phyloP scores from a whole-genome alignment of 2,888 invertebrate genomes.

The Mythimna ferrago region DNA sequence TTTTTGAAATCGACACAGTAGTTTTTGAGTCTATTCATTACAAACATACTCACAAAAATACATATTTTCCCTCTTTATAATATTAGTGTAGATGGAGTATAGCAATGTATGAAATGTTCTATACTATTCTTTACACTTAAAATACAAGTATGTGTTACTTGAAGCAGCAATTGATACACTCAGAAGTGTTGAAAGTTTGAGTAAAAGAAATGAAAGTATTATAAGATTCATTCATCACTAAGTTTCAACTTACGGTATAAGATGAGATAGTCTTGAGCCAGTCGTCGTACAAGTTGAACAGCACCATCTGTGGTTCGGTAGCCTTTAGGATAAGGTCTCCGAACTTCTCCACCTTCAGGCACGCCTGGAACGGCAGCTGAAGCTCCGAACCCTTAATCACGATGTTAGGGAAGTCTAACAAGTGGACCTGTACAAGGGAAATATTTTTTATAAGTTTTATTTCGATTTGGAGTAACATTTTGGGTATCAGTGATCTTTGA shows the following conservation, averaged over 20 bases:
- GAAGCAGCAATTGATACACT: too few relatives aligned
- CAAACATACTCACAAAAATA: too few relatives aligned
- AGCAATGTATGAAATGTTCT: neutral
- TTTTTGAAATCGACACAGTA: too few relatives aligned
- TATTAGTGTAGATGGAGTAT: too few relatives aligned
- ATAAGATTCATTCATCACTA: too few relatives aligned
- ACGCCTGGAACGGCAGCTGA: conserved; percentile 99
- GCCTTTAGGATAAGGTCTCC: conserved; percentile 99
- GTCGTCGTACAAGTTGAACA: conserved; percentile 99
- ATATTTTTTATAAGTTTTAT: neutral
- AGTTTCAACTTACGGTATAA: conserved; percentile 93
- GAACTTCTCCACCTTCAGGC: conserved; percentile 99
- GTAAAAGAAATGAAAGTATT: too few relatives aligned
- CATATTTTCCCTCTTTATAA: too few relatives aligned
- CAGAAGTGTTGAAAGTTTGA: neutral
- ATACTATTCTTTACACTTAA: neutral
- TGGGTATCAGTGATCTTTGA: neutral
- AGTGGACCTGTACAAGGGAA: conserved; percentile 93
- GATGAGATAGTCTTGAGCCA: conserved; percentile 99
- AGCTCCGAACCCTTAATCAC: conserved; percentile 99
- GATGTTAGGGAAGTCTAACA: conserved; percentile 99
- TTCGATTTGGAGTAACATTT: neutral
- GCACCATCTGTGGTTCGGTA: conserved; percentile 99
- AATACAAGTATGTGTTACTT: neutral
- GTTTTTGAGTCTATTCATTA: too few relatives aligned